Conservation (phyloP, 2,888 invertebrate species). For the Diabrotica balteata region DNA sequence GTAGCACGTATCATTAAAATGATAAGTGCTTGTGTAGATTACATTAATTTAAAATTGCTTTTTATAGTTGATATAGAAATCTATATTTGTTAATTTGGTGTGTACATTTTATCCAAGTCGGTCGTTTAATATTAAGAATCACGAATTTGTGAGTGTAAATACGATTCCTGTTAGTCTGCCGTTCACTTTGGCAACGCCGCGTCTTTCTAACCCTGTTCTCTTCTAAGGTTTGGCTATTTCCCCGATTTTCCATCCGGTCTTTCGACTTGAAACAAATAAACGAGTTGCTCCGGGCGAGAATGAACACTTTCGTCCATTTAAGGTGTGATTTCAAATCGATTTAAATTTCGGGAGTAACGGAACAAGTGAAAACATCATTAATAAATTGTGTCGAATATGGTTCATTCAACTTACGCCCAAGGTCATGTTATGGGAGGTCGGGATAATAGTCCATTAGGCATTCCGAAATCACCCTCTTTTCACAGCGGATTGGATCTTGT, state of each 20-base stretch:
- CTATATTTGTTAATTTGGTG: too few species aligned
- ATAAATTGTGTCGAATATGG: conserved; percentile 47
- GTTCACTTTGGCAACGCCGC: conserved; percentile 13
- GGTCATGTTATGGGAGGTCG: conserved; percentile 57
- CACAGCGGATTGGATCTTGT: conserved; percentile 85
- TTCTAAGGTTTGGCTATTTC: conserved; percentile 20
- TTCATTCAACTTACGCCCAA: conserved; percentile 60
- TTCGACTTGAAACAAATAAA: conserved; percentile 13
- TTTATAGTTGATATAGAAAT: too few species aligned
- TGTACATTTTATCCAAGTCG: too few species aligned
- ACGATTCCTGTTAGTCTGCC: background rate
- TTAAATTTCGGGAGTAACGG: background rate
- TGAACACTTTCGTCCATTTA: background rate
- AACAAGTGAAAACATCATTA: background rate
- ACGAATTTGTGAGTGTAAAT: too few species aligned
- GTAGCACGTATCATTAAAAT: too few species aligned
- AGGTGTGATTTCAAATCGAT: background rate
- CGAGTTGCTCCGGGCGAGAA: background rate
- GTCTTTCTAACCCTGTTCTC: conserved; percentile 20
- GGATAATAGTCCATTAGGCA: conserved; percentile 58
- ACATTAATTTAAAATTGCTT: too few species aligned
- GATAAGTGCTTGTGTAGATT: too few species aligned
- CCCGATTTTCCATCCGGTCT: conserved; percentile 20
- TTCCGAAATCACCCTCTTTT: conserved; percentile 88
- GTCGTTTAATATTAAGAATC: too few species aligned